Evolutionary conservation across 2,113 vertebrate species (phyloP).

Genomic region (Caranx ignobilis): DNA sequence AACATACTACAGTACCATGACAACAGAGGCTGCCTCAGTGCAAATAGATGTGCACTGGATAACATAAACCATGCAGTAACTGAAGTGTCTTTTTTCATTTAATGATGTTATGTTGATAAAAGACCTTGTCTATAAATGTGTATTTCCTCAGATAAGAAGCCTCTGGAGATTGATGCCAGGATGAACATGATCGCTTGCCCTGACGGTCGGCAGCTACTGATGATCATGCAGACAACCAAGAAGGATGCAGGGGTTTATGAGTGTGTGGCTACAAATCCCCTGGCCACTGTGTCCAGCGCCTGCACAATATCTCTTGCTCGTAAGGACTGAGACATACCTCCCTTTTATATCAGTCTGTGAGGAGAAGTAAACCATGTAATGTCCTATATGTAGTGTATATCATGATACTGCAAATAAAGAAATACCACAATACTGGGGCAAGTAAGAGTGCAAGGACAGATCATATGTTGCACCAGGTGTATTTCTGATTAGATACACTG

Average conservation of each 20-base stretch:
- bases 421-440: neutral
- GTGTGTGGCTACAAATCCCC: slow-evolving; percentile 91
- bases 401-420: neutral
- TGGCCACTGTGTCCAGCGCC: slow-evolving; percentile 92
- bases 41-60: neutral
- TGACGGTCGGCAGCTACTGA: slow-evolving; percentile 94
- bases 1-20: slow-evolving; percentile 4
- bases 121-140: neutral
- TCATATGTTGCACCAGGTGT: neutral
- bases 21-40: neutral
- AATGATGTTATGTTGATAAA: too few relatives aligned
- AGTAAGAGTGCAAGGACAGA: neutral
- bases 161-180: slow-evolving; percentile 85
- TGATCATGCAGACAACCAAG: slow-evolving; percentile 91
- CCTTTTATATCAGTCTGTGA: neutral
- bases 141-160: slow-evolving; percentile 88
- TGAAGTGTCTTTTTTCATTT: too few relatives aligned
- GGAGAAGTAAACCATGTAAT: neutral
- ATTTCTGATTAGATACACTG: neutral
- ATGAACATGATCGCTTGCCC: slow-evolving; percentile 93
- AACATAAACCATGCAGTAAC: too few relatives aligned
- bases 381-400: neutral
- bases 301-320: slow-evolving; percentile 94
- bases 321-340: slow-evolving; percentile 76
- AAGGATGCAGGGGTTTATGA: slow-evolving; percentile 94